Evolutionary conservation across 2,797 vertebrate species (phyloP).

Genomic region (Schizopygopsis malacanthus): DNA sequence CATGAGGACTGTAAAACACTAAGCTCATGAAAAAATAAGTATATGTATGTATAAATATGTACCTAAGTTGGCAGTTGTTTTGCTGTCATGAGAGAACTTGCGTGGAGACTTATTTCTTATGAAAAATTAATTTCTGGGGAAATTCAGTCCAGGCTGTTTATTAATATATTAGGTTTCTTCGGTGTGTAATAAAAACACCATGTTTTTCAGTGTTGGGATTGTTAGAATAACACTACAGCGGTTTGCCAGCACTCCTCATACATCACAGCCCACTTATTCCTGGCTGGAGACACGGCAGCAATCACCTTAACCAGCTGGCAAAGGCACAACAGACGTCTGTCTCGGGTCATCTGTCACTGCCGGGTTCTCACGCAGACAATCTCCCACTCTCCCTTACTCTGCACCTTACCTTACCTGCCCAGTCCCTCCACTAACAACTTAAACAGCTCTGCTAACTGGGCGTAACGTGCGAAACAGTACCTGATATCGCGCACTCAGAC

Average conservation of each 20-base stretch:
- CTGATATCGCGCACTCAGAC: slow-evolving; percentile 37
- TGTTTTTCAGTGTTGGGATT: slow-evolving; percentile 55
- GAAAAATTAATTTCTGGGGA: slow-evolving; percentile 74
- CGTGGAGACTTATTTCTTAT: slow-evolving; percentile 71
- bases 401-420: slow-evolving; percentile 50
- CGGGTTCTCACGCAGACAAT: slow-evolving; percentile 39
- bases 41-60: slow-evolving; percentile 22
- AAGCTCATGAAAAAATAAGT: slow-evolving; percentile 43
- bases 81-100: slow-evolving; percentile 65
- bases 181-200: slow-evolving; percentile 72
- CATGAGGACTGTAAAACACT: slow-evolving; percentile 69
- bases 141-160: slow-evolving; percentile 73
- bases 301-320: slow-evolving; percentile 60
- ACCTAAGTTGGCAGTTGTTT: slow-evolving; percentile 63
- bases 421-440: slow-evolving; percentile 40
- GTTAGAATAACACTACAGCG: slow-evolving; percentile 61
- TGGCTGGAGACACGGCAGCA: slow-evolving; percentile 55
- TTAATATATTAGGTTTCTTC: slow-evolving; percentile 75
- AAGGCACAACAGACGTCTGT: slow-evolving; percentile 38
- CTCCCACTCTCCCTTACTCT: slow-evolving; percentile 46
- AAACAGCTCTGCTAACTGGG: not conserved
- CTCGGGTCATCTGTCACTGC: slow-evolving; percentile 28
- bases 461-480: slow-evolving; percentile 60
- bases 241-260: slow-evolving; percentile 60
- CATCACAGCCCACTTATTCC: slow-evolving; percentile 58